Base-by-base conservation (phyloP, 2,797 vertebrate species). In the Urocyon cinereoargenteus region DNA sequence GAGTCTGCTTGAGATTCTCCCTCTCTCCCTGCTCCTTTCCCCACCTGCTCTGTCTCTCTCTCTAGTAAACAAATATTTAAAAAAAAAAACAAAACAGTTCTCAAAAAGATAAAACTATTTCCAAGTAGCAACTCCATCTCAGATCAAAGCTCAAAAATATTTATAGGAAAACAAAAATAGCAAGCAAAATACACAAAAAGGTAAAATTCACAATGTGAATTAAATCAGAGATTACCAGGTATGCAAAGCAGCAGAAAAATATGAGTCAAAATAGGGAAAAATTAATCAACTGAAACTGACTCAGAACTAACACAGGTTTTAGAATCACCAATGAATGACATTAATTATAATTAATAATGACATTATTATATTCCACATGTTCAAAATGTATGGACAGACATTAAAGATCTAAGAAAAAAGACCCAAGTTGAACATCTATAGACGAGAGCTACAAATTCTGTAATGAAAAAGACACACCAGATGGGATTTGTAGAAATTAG, bases 151-250 rank as follows among this genome's bases (percentile, higher is more conserved):
- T 72, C n/a, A 79, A 82, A 87, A 91, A 83, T 55, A 90, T 83
- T 84, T 87, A 73, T 22, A 94, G n/a, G 10, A 72, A 59, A 92
- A 78, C 28, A 86, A 90, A 89, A 92, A 51, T 68, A 90, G n/a
- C 31, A 57, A 88, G 55, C 6, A 84, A 77, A 51, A 51, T 77
- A 31, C 14, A 28, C 12, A 88, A 36, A 2, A 93, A 90, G 10
- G 40, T 59, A 83, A 96, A 78, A 73, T 24, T 85, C 64, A 88
- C 22, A 79, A 79, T 15, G 6, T 84, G 28, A 70, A 94, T 70
- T 16, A 96, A 78, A 78, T 49, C 13, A 88, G 83, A 88, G 78
- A 78, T 66, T 88, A 68, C 7, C 49, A 83, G 24, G 31, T 51
- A 83, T 59, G 51, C 59, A 92, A 66, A 91, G 16, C 34, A 92